A percentile compares a stretch with the other conserved stretches of the same genome.
These are phyloP conservation scores for Odocoileus virginianus DNA, from an alignment of 2,113 vertebrate species.

Conservation along the genomic window DNA sequence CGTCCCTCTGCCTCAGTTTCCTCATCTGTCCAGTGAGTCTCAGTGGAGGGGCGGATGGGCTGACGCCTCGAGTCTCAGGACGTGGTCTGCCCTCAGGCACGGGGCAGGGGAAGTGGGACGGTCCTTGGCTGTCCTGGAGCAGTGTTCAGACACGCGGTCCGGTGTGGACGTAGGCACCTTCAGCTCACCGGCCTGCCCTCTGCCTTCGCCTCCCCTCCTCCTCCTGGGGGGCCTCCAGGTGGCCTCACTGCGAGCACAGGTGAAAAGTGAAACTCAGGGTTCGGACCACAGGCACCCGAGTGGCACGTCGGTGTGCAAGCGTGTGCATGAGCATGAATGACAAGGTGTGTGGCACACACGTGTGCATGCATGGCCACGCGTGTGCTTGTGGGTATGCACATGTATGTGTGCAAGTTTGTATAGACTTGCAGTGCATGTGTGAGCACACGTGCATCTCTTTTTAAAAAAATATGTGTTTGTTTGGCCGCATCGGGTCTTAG, in stretches of 20 bases:
- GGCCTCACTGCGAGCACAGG: neutral
- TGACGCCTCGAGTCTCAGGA: rapidly evolving
- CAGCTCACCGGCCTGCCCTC: neutral
- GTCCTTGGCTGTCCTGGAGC: neutral
- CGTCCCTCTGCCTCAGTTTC: neutral
- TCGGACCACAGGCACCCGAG: neutral
- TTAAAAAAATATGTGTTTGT: neutral
- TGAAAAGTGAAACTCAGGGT: too few species aligned
- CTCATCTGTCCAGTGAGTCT: neutral
- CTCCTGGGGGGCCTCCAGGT: neutral
- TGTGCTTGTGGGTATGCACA: neutral
- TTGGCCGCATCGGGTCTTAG: rapidly evolving
- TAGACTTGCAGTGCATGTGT: neutral
- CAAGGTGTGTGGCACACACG: rapidly evolving
- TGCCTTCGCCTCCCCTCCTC: neutral
- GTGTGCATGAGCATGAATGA: rapidly evolving
- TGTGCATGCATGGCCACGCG: rapidly evolving
- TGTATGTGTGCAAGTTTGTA: rapidly evolving
- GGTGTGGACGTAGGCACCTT: neutral
- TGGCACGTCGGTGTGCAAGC: rapidly evolving
- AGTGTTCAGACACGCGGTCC: rapidly evolving
- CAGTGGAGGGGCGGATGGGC: rapidly evolving
- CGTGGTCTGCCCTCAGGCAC: neutral
- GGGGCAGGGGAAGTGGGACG: neutral
- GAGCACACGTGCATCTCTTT: neutral